These are phyloP conservation scores for Tubulanus polymorphus DNA, from an alignment of 2,888 invertebrate species.

Conservation along the genomic window DNA sequence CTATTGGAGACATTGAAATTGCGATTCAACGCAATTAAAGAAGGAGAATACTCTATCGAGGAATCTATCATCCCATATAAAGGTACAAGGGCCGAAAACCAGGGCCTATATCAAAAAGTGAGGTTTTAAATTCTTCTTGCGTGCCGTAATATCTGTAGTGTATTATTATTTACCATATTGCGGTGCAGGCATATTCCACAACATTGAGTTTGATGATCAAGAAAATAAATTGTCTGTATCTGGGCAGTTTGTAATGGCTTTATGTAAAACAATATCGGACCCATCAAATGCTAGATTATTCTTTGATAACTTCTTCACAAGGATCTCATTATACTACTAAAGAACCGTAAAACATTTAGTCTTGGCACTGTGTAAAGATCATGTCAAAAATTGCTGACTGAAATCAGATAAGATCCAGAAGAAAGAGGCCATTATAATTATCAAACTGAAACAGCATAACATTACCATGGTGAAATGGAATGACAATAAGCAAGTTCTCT, in stretches of 20 bases:
- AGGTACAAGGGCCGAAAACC: constrained; percentile 1
- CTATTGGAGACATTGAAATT: not conserved
- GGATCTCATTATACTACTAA: no score
- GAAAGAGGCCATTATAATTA: no score
- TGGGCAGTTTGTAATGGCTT: no score
- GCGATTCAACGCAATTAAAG: not conserved
- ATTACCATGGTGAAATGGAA: not conserved
- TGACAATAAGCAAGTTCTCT: not conserved
- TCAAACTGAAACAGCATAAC: no score
- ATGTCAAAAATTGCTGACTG: not conserved
- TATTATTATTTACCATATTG: constrained; percentile 1
- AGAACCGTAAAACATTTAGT: no score
- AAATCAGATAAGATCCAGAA: not conserved
- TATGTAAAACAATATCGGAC: not conserved
- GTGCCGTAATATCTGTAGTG: not conserved
- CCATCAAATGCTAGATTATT: not conserved
- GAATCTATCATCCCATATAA: constrained; percentile 8
- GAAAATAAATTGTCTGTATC: no score
- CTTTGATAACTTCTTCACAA: constrained; percentile 7
- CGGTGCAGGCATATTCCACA: constrained; percentile 4
- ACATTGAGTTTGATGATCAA: no score
- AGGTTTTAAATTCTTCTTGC: constrained; percentile 6
- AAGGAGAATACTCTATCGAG: constrained; percentile 2
- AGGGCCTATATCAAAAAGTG: constrained; percentile 9
- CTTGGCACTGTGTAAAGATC: constrained; percentile 1